These are phyloP conservation scores for Chiloscyllium punctatum DNA, from an alignment of 2,797 vertebrate genomes.

Conservation along the genomic window DNA sequence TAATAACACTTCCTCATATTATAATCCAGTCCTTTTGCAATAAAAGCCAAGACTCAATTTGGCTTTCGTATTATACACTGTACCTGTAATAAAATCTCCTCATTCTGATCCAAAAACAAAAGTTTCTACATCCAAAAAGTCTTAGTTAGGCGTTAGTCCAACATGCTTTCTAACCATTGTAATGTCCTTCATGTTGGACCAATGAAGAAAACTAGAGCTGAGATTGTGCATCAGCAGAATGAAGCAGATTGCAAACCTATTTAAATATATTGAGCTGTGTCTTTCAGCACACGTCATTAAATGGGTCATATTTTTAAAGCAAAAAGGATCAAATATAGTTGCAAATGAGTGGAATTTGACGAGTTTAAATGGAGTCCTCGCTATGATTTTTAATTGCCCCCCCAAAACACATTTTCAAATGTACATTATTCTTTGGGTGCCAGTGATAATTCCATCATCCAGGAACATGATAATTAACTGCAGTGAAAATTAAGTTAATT, in stretches of 20 bases:
- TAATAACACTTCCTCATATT: too few species aligned
- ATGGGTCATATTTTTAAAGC: neutral
- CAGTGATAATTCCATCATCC: neutral
- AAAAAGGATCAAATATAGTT: neutral
- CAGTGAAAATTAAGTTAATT: conserved; percentile 28
- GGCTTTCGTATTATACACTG: too few species aligned
- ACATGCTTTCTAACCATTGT: neutral
- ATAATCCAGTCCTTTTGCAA: too few species aligned
- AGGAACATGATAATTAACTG: conserved; percentile 36
- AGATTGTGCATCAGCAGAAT: neutral
- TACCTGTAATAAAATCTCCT: too few species aligned
- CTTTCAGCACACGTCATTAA: neutral
- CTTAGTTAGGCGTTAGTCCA: neutral
- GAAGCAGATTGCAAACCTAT: neutral
- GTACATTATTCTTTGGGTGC: conserved; percentile 13
- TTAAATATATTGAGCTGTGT: neutral
- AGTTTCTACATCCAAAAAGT: neutral
- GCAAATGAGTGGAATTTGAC: neutral
- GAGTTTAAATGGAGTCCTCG: neutral
- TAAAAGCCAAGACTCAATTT: too few species aligned
- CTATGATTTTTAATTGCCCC: neutral
- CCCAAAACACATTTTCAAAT: neutral
- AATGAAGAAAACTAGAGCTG: neutral
- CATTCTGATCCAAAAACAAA: too few species aligned
- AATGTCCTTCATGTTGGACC: too few species aligned